A percentile compares a stretch with the other conserved stretches of the same genome.
These are phyloP conservation scores for Sarcoramphus papa DNA, from an alignment of 2,797 vertebrate species.

Conservation along the genomic window DNA sequence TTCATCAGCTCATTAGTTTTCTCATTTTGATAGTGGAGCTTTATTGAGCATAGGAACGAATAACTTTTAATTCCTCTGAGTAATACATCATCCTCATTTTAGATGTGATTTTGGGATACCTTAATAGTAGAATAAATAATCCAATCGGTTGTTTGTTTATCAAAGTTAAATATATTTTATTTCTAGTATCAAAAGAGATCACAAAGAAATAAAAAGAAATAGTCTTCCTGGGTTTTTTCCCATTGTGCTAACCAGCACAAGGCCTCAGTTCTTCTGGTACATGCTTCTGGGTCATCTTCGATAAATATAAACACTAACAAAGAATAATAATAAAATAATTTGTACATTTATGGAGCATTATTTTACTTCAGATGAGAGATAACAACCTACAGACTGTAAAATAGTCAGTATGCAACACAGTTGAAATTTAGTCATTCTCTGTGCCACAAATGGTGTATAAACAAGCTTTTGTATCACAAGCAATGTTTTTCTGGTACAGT, in stretches of 20 bases:
- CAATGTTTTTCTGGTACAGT: constrained; percentile 76
- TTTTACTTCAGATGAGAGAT: neutral
- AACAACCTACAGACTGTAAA: neutral
- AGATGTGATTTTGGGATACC: neutral
- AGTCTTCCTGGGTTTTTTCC: rapidly evolving
- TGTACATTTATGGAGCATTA: neutral
- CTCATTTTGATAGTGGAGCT: neutral
- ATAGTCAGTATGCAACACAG: neutral
- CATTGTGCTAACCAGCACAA: neutral
- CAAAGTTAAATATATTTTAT: neutral
- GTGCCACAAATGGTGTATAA: constrained; percentile 49
- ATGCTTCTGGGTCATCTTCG: neutral
- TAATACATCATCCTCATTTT: neutral
- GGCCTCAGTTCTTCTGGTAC: neutral
- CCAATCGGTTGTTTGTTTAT: neutral
- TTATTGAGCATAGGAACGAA: neutral
- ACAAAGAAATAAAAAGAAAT: neutral
- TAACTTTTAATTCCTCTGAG: neutral
- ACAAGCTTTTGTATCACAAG: constrained; percentile 66
- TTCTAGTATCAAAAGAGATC: neutral
- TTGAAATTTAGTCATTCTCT: constrained; percentile 47
- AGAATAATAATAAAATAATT: neutral
- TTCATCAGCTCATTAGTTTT: constrained; percentile 17
- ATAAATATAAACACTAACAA: neutral
- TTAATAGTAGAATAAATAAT: neutral